Percentiles rank a stretch among this genome's conserved stretches.
Conservation (phyloP, 2,113 vertebrate genomes). For the Calypte anna region DNA sequence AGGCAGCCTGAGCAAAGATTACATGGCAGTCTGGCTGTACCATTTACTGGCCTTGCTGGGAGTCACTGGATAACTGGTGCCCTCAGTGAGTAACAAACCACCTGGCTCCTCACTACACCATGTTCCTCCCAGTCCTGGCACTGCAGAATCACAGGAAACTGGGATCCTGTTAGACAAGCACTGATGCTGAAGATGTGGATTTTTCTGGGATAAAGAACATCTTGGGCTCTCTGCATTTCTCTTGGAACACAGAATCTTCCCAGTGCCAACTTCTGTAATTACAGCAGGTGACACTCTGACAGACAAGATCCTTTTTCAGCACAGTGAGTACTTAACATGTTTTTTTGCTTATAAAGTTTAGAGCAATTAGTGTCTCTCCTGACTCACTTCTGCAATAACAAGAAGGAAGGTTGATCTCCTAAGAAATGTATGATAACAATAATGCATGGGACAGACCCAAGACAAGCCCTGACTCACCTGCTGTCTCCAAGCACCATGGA, state of each 20-base stretch:
- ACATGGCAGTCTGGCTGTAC: background rate
- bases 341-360: background rate
- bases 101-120: background rate
- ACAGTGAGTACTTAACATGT: background rate
- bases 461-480: background rate
- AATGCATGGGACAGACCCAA: background rate
- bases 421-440: background rate
- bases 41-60: background rate
- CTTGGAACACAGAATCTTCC: background rate
- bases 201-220: background rate
- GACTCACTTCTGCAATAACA: conserved; percentile 43
- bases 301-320: background rate
- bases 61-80: background rate
- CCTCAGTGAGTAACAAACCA: background rate
- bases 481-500: background rate
- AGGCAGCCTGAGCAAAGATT: background rate
- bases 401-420: background rate
- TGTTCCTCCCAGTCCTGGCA: background rate
- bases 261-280: conserved; percentile 8
- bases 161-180: background rate
- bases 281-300: conserved; percentile 39
- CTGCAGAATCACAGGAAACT: background rate
- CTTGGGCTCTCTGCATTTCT: background rate
- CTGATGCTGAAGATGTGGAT: background rate
- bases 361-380: background rate